Conservation (phyloP, 2,888 invertebrate species). For the Sinelater perroti region DNA sequence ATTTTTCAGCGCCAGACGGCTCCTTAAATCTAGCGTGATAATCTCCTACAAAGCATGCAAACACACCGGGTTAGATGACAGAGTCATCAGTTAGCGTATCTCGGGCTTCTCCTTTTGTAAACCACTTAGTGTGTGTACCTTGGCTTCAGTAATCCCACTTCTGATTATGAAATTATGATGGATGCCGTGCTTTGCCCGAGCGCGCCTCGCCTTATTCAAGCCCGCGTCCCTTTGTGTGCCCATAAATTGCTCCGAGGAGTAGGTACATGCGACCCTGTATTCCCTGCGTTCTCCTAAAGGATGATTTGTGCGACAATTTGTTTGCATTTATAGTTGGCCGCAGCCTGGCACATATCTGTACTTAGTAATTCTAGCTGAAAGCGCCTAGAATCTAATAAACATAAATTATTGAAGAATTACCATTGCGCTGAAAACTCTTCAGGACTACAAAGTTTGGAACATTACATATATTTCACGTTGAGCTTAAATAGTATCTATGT, state of each 20-base stretch:
- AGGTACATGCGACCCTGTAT: too few species aligned
- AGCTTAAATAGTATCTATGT: too few species aligned
- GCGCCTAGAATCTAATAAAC: too few species aligned
- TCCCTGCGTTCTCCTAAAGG: too few species aligned
- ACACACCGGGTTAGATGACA: slow-evolving; percentile 50
- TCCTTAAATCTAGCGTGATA: slow-evolving; percentile 57
- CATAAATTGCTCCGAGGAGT: slow-evolving; percentile 10
- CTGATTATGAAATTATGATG: slow-evolving; percentile 43
- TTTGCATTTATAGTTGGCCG: too few species aligned
- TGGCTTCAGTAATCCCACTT: slow-evolving; percentile 25
- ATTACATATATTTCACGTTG: too few species aligned
- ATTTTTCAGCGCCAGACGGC: slow-evolving; percentile 56
- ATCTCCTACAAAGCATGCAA: slow-evolving; percentile 55
- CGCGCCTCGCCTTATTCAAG: slow-evolving; percentile 3
- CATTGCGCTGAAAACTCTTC: too few species aligned
- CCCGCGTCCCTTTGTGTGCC: not conserved
- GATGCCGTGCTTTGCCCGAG: slow-evolving; percentile 20
- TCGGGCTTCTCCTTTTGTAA: slow-evolving; percentile 35
- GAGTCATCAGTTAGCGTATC: slow-evolving; percentile 53
- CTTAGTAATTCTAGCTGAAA: too few species aligned
- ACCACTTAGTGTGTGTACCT: slow-evolving; percentile 27
- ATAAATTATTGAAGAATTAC: too few species aligned
- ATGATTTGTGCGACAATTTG: too few species aligned
- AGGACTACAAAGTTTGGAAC: too few species aligned
- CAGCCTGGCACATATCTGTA: too few species aligned